Percentiles rank a stretch among this genome's conserved stretches.
Conservation (phyloP, 2,113 vertebrate species). For the Chionis minor region DNA sequence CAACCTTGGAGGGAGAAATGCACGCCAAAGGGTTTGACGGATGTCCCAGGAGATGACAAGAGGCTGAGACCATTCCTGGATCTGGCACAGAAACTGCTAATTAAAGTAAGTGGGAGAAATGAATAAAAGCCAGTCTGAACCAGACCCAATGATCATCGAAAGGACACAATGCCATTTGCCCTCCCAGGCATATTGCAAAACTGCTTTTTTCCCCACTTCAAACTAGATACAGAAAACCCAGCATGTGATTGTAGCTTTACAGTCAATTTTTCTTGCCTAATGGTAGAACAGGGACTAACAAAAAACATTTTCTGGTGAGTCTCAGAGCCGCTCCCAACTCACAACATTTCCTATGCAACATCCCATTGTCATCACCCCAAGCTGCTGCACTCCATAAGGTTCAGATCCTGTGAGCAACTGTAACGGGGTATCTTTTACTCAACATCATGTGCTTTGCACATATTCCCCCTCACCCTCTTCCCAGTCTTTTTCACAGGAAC, state of each 20-base stretch:
- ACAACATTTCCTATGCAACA: neutral
- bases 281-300: neutral
- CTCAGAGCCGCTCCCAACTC: neutral
- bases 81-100: neutral
- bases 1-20: neutral
- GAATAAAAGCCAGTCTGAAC: neutral
- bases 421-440: neutral
- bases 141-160: neutral
- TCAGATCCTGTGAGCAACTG: neutral
- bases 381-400: neutral
- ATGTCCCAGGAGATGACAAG: neutral
- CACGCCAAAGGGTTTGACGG: neutral
- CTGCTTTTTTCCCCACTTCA: neutral
- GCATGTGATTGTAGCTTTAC: neutral
- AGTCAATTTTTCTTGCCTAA: neutral
- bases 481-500: neutral
- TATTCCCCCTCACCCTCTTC: neutral
- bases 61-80: neutral
- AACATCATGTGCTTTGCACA: neutral
- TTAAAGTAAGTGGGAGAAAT: neutral
- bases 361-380: rapidly evolving
- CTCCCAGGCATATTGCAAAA: neutral
- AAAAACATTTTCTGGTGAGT: neutral
- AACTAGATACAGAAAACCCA: neutral
- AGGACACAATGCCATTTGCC: neutral